phyloP scores from a whole-genome alignment of 2,888 invertebrate genomes.

The Penaeus monodon region DNA sequence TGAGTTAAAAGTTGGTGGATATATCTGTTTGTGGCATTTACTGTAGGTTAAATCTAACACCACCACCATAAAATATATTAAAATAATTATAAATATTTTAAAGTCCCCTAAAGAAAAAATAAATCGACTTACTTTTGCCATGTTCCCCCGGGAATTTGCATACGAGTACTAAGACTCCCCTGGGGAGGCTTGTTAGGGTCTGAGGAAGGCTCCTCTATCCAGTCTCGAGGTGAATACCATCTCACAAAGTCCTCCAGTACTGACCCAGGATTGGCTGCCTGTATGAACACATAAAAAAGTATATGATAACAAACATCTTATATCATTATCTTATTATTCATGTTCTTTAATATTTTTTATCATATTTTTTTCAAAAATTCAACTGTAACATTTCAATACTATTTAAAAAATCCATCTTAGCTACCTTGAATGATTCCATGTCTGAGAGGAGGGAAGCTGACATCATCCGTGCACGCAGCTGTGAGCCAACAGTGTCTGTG shows the following conservation, averaged over 20 bases:
- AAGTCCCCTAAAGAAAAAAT: background rate
- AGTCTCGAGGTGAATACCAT: conserved; percentile 98
- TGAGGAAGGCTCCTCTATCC: conserved; percentile 75
- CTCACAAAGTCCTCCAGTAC: conserved; percentile 94
- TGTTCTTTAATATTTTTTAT: background rate
- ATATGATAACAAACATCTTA: background rate
- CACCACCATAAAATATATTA: too few relatives aligned
- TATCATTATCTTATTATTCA: background rate
- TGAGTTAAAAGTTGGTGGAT: too few relatives aligned
- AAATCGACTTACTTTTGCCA: conserved; percentile 68
- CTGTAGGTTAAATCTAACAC: too few relatives aligned
- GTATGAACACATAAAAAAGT: conserved; percentile 23
- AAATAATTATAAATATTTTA: too few relatives aligned
- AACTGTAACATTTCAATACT: background rate
- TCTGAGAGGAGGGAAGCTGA: conserved; percentile 94
- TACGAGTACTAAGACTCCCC: conserved; percentile 80
- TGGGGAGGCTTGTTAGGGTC: conserved; percentile 38
- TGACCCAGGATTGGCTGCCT: conserved; percentile 93
- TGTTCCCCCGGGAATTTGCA: conserved; percentile 74
- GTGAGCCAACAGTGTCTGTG: conserved; percentile 84
- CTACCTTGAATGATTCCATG: conserved; percentile 97
- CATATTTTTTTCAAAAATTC: background rate
- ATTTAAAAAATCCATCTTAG: background rate
- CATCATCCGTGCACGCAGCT: conserved; percentile 92
- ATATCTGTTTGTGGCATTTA: too few relatives aligned